A percentile compares a stretch with the other conserved stretches of the same genome.
Conservation (phyloP, 2,113 vertebrate species). For the Willisornis vidua region DNA sequence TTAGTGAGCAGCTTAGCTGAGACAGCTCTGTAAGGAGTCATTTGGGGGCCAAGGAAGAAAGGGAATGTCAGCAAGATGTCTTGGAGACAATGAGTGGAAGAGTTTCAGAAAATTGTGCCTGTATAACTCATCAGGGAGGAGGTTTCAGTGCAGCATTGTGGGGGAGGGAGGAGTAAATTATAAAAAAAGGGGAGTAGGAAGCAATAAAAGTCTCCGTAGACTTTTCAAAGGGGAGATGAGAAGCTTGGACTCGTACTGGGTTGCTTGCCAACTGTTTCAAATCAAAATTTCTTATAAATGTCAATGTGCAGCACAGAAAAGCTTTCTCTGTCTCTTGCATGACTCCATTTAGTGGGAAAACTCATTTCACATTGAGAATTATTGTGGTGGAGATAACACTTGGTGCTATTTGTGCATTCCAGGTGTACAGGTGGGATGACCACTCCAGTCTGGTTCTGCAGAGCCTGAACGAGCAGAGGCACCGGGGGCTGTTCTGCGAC, state of each 20-base stretch:
- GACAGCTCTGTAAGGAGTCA: conserved; percentile 10
- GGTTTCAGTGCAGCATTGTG: background rate
- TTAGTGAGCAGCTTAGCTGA: background rate
- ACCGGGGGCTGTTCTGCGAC: conserved; percentile 86
- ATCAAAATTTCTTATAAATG: background rate
- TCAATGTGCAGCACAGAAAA: background rate
- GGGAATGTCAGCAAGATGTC: conserved; percentile 41
- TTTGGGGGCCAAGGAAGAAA: conserved; percentile 36
- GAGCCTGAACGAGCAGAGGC: conserved; percentile 89
- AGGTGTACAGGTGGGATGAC: conserved; percentile 87
- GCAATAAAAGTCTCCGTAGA: background rate
- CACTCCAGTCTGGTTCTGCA: conserved; percentile 82
- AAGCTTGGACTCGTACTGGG: fast-evolving
- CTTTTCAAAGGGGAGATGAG: background rate
- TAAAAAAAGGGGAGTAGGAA: background rate
- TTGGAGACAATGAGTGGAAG: conserved; percentile 19
- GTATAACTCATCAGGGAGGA: conserved; percentile 6
- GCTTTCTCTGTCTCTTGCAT: fast-evolving
- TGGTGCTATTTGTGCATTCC: background rate
- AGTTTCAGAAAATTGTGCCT: conserved; percentile 28
- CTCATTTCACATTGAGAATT: fast-evolving
- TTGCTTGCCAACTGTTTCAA: background rate
- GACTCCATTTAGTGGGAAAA: background rate
- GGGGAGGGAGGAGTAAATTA: background rate
- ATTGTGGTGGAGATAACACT: fast-evolving